Conservation (phyloP, 2,797 vertebrate genomes). For the Chaetophractus vellerosus region DNA sequence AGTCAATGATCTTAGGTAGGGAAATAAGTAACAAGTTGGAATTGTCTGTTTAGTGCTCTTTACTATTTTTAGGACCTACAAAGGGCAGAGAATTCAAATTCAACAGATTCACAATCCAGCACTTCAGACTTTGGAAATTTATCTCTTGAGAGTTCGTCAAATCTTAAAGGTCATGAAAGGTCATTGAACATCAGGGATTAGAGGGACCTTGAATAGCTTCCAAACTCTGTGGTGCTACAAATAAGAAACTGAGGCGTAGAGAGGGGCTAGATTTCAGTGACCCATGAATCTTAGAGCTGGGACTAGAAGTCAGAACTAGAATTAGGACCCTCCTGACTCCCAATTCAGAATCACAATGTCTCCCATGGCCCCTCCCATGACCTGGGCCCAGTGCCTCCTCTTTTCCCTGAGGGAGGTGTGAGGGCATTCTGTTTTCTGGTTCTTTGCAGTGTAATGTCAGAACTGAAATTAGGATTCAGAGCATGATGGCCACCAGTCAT, state of each 20-base stretch:
- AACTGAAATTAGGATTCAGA: not conserved
- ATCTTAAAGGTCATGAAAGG: not conserved
- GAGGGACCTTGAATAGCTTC: not conserved
- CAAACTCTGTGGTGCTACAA: not conserved
- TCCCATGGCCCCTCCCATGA: not conserved
- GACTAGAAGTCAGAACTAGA: not conserved
- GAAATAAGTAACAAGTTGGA: not conserved
- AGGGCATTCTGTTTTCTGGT: not conserved
- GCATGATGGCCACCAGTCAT: not conserved
- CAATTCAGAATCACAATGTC: not conserved
- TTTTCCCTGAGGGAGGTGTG: not conserved
- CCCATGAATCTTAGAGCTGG: not conserved
- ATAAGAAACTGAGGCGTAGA: not conserved
- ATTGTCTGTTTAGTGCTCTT: not conserved
- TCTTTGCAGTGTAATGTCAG: not conserved
- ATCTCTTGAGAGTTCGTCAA: not conserved
- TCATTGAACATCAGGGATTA: not conserved
- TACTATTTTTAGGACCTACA: not conserved
- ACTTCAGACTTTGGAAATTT: constrained; percentile 10
- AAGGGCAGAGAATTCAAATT: not conserved
- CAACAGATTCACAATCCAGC: not conserved
- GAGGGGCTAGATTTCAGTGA: not conserved
- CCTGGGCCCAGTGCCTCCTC: not conserved
- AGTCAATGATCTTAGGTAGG: not conserved
- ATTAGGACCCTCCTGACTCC: not conserved